Conservation (phyloP, 2,888 invertebrate species). For the Leptinotarsa rubiginosa region DNA sequence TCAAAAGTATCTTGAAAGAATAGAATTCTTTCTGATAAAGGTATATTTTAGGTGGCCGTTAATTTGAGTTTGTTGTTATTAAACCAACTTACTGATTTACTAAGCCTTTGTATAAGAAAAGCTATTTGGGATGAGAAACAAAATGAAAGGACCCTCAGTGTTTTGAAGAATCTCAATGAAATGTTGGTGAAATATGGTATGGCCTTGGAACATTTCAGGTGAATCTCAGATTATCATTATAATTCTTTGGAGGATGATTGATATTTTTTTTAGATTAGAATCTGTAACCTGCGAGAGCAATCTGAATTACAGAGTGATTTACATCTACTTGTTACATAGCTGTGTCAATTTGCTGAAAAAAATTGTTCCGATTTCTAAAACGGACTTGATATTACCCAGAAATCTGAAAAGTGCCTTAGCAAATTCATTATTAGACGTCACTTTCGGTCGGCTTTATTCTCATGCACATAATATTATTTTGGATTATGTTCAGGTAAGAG, state of each 20-base stretch:
- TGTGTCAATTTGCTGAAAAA: conserved; percentile 63
- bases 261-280: conserved; percentile 55
- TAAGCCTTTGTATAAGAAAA: conserved; percentile 69
- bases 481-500: conserved; percentile 66
- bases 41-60: conserved; percentile 67
- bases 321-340: conserved; percentile 66
- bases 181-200: conserved; percentile 72
- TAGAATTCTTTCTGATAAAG: not conserved
- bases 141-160: conserved; percentile 66
- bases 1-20: too few species aligned
- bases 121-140: conserved; percentile 70
- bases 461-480: conserved; percentile 64
- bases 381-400: conserved; percentile 65
- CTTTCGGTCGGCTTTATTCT: conserved; percentile 67
- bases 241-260: not conserved
- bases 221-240: conserved; percentile 13
- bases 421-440: conserved; percentile 65
- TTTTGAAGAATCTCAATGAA: conserved; percentile 70
- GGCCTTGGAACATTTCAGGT: conserved; percentile 70
- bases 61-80: conserved; percentile 67
- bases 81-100: conserved; percentile 68
- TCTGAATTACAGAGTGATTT: conserved; percentile 61
- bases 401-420: conserved; percentile 65
- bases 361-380: conserved; percentile 65
- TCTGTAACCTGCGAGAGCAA: conserved; percentile 57